Evolutionary conservation across 1,140 invertebrate species (phyloP).

Genomic region (Hypsibius dujardini): DNA sequence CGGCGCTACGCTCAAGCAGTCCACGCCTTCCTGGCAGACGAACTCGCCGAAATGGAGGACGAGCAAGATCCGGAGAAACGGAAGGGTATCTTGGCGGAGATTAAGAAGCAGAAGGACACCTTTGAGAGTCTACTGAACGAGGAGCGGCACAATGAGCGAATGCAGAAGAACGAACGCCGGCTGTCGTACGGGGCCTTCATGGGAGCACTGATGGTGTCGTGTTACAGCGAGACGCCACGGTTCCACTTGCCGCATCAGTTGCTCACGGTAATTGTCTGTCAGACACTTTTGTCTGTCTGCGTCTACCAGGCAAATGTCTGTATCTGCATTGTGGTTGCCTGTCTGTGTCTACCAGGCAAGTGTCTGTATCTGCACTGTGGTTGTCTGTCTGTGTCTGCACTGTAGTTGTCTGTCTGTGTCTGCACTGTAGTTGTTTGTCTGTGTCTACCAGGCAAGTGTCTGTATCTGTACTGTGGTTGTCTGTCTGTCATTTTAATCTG

Average conservation of each 20-base stretch:
- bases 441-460: too few relatives aligned
- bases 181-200: slow-evolving; percentile 76
- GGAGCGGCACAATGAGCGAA: slow-evolving; percentile 55
- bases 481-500: too few relatives aligned
- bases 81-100: slow-evolving; percentile 19
- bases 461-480: too few relatives aligned
- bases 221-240: slow-evolving; percentile 83
- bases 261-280: slow-evolving; percentile 38
- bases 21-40: slow-evolving; percentile 48
- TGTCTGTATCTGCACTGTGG: too few relatives aligned
- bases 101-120: slow-evolving; percentile 17
- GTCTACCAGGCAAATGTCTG: too few relatives aligned
- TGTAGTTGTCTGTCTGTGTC: too few relatives aligned
- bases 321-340: too few relatives aligned
- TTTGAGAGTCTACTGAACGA: slow-evolving; percentile 77
- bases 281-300: too few relatives aligned
- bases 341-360: too few relatives aligned
- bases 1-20: slow-evolving; percentile 64
- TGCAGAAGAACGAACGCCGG: slow-evolving; percentile 49
- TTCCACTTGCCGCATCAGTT: slow-evolving; percentile 94
- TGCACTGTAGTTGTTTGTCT: too few relatives aligned
- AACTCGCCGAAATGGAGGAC: slow-evolving; percentile 40
- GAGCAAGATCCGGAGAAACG: slow-evolving; percentile 19
- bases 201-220: slow-evolving; percentile 89
- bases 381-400: too few relatives aligned